Evolutionary conservation across 92 coral and sea anemone genomes (phyloP).

Genomic region (Umimayanthus kanabou): DNA sequence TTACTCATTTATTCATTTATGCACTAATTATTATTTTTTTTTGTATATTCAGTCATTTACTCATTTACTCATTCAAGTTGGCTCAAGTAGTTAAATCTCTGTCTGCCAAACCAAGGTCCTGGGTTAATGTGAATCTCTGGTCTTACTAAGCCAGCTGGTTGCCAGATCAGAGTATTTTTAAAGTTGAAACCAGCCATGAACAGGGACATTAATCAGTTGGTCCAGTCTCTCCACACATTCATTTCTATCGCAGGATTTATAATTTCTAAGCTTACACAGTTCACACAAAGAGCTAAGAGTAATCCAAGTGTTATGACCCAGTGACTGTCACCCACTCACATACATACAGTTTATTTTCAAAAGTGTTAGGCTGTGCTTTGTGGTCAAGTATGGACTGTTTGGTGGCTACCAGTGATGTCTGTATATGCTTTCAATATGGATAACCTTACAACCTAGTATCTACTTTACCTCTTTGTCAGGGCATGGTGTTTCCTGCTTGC

Average conservation of each 20-base stretch:
- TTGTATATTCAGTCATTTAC: too few relatives aligned
- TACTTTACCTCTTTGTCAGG: constrained; percentile 46
- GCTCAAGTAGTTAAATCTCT: background rate
- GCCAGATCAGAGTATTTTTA: too few relatives aligned
- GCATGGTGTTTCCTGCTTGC: constrained; percentile 91
- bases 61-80: too few relatives aligned
- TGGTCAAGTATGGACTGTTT: too few relatives aligned
- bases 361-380: too few relatives aligned
- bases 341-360: too few relatives aligned
- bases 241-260: background rate
- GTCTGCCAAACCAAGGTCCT: background rate
- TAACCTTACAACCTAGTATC: too few relatives aligned
- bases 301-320: too few relatives aligned
- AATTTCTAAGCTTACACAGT: background rate
- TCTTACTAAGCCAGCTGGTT: background rate
- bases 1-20: background rate
- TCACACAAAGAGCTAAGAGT: background rate
- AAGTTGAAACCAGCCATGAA: background rate
- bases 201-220: background rate
- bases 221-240: background rate
- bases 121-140: background rate
- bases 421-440: too few relatives aligned
- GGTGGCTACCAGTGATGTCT: too few relatives aligned
- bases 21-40: too few relatives aligned
- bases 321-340: background rate